Percentiles rank a stretch among this genome's conserved stretches.
phyloP scores from a whole-genome alignment of 2,797 vertebrate species.

The Sardinella longiceps region DNA sequence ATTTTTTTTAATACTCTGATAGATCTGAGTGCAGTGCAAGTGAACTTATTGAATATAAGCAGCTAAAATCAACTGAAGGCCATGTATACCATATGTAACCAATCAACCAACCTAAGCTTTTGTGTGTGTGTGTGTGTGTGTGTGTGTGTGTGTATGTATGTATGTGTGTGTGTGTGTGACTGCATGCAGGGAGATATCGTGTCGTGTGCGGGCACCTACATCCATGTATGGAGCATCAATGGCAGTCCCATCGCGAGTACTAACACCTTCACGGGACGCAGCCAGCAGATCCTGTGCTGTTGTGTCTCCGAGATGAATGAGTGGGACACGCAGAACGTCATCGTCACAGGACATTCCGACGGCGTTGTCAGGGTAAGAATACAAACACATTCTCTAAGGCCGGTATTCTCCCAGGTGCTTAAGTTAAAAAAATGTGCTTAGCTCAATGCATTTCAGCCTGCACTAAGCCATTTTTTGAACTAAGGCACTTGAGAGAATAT shows the following conservation, averaged over 20 bases:
- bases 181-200: conserved; percentile 89
- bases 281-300: conserved; percentile 95
- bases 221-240: conserved; percentile 98
- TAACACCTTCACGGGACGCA: conserved; percentile 95
- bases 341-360: conserved; percentile 94
- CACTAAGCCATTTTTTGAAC: no score
- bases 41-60: neutral
- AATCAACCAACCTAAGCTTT: no score
- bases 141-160: neutral
- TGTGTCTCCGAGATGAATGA: conserved; percentile 98
- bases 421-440: no score
- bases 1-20: no score
- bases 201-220: conserved; percentile 92
- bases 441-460: no score
- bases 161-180: neutral
- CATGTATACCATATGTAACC: no score
- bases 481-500: no score
- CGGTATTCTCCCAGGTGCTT: no score
- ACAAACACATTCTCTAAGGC: neutral
- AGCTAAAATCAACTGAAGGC: neutral
- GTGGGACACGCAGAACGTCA: conserved; percentile 98
- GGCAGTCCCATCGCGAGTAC: conserved; percentile 93
- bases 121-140: neutral
- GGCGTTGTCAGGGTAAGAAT: conserved; percentile 91
- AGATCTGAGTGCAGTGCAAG: neutral